phyloP scores from a whole-genome alignment of 2,113 vertebrate genomes.

The Chinchilla lanigera region DNA sequence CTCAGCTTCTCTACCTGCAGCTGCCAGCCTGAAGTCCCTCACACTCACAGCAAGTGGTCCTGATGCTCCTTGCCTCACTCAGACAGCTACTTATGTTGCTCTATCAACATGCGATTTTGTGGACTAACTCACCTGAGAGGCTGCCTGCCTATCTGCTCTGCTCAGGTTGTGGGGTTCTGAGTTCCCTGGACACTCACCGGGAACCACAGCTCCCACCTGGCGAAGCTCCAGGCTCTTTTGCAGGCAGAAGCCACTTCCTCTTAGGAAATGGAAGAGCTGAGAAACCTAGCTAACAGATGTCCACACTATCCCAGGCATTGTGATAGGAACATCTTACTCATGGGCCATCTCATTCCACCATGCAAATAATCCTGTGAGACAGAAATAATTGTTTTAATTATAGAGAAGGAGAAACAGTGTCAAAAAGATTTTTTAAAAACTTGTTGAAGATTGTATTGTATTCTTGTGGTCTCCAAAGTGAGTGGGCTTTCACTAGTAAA shows the following conservation, averaged over 20 bases:
- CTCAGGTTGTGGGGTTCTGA: neutral
- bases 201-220: too few species aligned
- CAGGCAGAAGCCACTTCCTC: neutral
- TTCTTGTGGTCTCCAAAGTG: neutral
- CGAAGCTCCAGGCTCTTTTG: neutral
- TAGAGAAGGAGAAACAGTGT: neutral
- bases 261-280: neutral
- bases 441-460: neutral
- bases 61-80: neutral
- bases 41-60: neutral
- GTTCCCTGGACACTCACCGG: neutral
- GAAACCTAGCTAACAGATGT: neutral
- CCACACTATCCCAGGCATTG: neutral
- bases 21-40: neutral
- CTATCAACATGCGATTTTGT: neutral
- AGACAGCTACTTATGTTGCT: neutral
- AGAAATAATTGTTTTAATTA: neutral
- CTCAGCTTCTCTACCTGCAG: fast-evolving
- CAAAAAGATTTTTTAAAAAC: neutral
- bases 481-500: neutral
- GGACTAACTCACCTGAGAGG: neutral
- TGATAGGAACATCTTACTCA: neutral
- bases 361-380: neutral
- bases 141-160: neutral
- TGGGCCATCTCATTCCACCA: neutral